Evolutionary conservation across 2,888 invertebrate species (phyloP), one percentile per base, ranked within the genome.

Genomic region (Nezara viridula): DNA sequence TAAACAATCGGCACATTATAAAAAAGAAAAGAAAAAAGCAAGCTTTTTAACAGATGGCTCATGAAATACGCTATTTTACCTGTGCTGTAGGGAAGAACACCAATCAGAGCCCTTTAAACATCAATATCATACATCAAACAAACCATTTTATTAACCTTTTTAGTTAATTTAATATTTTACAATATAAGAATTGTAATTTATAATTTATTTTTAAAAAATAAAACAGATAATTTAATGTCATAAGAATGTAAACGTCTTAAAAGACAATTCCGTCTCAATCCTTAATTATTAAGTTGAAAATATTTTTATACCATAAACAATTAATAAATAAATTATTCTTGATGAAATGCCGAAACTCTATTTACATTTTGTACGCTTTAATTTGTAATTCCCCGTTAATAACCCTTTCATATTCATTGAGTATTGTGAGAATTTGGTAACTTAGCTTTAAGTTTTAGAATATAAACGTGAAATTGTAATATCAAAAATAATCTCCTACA

Each of bases 21-120:
- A 77, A 73, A 73, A 73, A 32, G 2, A 66, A 14, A 5, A 77
- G 27, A 37, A 87, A 66, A 88, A 88, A 49, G 73, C 73, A 89
- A 66, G 49, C 60, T 47, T 44, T 37, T 60, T 27, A 86, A 27
- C 50, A 40, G 44, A 66, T 47, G 47, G 88, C 88, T 40, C 66
- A 66, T 14, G 32, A 73, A 55, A 88, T 81, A 27, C 66, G 81
- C 81, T 81, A 32, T 40, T 89, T 90, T 91, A 91, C 91, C 91
- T 90, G 90, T 91, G 90, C 91, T 91, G 55, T 49, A 90, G 91
- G 91, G 91, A 89, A 73, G 88, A 90, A 89, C 90, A 90, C 89
- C 90, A 90, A 91, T 91, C 90, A 90, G 88, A 90, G 60, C 52
- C 90, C 90, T 90, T 90, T 86, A 89, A 90, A 90, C 88, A 88